phyloP scores from a whole-genome alignment of 2,113 vertebrate genomes.

The Cyanocitta stelleri region DNA sequence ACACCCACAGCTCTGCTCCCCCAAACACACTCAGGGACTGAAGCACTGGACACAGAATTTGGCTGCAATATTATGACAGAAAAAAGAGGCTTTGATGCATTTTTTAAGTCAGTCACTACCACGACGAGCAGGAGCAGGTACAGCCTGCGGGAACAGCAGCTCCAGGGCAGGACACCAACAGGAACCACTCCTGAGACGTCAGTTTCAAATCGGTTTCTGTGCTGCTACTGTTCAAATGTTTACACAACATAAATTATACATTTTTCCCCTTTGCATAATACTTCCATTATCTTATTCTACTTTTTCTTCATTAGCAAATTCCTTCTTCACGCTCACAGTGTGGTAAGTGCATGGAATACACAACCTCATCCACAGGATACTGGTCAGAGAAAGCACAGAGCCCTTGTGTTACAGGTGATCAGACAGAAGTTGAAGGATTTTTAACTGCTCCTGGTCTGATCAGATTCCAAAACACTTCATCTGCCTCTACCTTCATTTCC shows the following conservation, averaged over 20 bases:
- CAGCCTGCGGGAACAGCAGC: not conserved
- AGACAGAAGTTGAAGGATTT: not conserved
- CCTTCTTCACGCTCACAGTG: not conserved
- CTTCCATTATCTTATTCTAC: not conserved
- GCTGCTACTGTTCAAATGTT: not conserved
- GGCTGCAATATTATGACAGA: not conserved
- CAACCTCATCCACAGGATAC: not conserved
- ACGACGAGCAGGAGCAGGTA: rapidly evolving
- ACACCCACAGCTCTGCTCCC: not conserved
- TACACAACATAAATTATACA: not conserved
- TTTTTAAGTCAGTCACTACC: not conserved
- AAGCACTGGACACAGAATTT: not conserved
- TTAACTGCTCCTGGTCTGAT: not conserved
- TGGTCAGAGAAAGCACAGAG: not conserved
- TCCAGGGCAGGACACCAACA: not conserved
- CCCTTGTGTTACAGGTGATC: not conserved
- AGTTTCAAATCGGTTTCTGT: not conserved
- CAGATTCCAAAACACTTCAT: not conserved
- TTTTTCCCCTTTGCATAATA: not conserved
- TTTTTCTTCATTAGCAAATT: not conserved
- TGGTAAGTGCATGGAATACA: not conserved
- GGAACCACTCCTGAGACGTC: not conserved
- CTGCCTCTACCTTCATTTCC: not conserved
- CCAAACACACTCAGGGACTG: not conserved
- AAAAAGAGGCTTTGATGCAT: not conserved